Conservation (phyloP, 2,113 vertebrate genomes). For the Gymnobelideus leadbeateri region DNA sequence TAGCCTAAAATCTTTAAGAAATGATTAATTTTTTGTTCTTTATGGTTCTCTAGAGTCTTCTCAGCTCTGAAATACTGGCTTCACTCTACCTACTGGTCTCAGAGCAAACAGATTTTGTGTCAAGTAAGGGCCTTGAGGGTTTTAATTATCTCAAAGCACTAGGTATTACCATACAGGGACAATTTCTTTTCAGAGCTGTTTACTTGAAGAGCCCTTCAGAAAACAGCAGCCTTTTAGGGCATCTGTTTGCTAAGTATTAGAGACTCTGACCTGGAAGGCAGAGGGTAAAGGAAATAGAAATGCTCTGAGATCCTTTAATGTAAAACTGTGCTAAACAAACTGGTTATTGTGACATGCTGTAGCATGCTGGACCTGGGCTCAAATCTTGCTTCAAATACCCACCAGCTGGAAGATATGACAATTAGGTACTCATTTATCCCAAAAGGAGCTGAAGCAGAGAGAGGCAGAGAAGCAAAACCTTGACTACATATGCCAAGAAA, state of each 20-base stretch:
- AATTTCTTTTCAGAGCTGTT: neutral
- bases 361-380: too few species aligned
- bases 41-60: neutral
- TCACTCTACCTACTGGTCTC: neutral
- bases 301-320: neutral
- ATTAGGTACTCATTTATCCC: neutral
- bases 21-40: neutral
- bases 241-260: neutral
- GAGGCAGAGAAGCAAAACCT: neutral
- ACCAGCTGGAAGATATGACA: neutral
- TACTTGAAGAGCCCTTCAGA: neutral
- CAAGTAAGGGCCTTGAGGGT: neutral
- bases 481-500: neutral
- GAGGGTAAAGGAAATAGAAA: neutral
- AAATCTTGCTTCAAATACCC: neutral
- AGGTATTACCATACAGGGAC: neutral
- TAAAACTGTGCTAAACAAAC: neutral
- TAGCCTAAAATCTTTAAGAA: neutral
- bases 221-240: neutral
- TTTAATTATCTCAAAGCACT: too few species aligned
- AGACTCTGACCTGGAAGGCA: neutral
- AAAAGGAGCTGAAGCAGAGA: neutral
- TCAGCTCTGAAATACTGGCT: neutral
- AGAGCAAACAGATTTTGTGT: neutral
- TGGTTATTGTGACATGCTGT: neutral